Base-by-base conservation (phyloP, 2,113 vertebrate species). In the Heterotis niloticus region DNA sequence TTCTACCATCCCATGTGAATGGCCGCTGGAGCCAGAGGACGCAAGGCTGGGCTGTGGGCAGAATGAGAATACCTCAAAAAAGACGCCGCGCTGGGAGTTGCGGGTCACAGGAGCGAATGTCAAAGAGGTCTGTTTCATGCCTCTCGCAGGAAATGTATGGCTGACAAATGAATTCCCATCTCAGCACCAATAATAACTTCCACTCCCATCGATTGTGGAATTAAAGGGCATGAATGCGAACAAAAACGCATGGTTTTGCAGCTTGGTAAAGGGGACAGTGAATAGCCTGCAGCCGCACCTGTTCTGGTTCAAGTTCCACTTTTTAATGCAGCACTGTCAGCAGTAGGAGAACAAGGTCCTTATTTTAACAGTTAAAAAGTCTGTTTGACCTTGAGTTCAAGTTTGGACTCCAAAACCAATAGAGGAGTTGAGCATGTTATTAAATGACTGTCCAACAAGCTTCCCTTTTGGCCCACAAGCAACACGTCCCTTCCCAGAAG, bases 241-340 rank as follows among this genome's bases (percentile, higher is more conserved):
- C 71, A 74, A 74, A 18, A 56, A 44, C 34, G 34, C 3, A 20
- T n/a, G 73, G 62, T 44, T 75, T 34, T 64, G 57, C 74, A 75
- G 26, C 56, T 14, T 57, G 26, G 59, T 44, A 75, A 75, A 64
- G 74, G 62, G 74, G 74, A 34, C 74, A 62, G 26, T 3, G 28
- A 62, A 60, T 62, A 34, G 57, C 74, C 74, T 23, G 57, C 57
- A 62, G 74, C 10, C n/a, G 74, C 56, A 64, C 74, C 74, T 44
- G 74, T 64, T 64, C 59, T 44, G 54, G 26, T 75, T 75, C 24
- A 26, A 34, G 24, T 12, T 11, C 62, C 59, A 75, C 74, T 59
- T 75, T 62, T 62, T 62, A 75, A 75, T 34, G 16, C 17, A 12
- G 74, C 74, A 64, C 16, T 62, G 28, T 75, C 74, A 75, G 74